A percentile compares a stretch with the other conserved stretches of the same genome.
phyloP scores from a whole-genome alignment of 2,797 vertebrate species.

The Acanthis flammea region DNA sequence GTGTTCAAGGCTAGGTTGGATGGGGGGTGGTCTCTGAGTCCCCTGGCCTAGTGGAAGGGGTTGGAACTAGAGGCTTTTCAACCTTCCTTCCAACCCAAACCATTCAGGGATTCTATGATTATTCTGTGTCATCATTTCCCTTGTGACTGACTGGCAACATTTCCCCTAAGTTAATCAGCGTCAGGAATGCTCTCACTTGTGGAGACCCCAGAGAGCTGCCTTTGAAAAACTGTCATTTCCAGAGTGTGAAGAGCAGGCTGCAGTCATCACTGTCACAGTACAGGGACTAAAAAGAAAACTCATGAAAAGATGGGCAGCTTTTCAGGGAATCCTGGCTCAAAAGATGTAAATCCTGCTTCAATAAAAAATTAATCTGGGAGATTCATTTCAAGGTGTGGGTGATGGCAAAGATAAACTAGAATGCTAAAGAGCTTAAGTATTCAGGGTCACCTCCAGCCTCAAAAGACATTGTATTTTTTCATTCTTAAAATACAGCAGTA shows the following conservation, averaged over 20 bases:
- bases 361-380: background rate
- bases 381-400: background rate
- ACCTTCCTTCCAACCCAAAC: background rate
- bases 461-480: background rate
- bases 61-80: background rate
- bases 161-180: background rate
- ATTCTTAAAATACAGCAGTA: background rate
- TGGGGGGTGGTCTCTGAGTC: too few species aligned
- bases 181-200: background rate
- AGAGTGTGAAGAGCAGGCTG: background rate
- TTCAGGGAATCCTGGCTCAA: background rate
- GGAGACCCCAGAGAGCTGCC: background rate
- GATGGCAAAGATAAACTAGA: background rate
- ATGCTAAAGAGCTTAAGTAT: background rate
- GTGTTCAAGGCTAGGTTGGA: background rate
- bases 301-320: background rate
- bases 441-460: background rate
- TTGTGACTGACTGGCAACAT: background rate
- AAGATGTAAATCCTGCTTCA: background rate
- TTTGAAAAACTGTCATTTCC: background rate
- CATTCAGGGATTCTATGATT: background rate
- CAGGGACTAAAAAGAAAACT: background rate
- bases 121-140: background rate
- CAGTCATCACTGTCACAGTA: background rate
- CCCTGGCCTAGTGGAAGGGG: background rate